Base-by-base conservation (phyloP, 2,113 vertebrate species). In the Podocnemis expansa region DNA sequence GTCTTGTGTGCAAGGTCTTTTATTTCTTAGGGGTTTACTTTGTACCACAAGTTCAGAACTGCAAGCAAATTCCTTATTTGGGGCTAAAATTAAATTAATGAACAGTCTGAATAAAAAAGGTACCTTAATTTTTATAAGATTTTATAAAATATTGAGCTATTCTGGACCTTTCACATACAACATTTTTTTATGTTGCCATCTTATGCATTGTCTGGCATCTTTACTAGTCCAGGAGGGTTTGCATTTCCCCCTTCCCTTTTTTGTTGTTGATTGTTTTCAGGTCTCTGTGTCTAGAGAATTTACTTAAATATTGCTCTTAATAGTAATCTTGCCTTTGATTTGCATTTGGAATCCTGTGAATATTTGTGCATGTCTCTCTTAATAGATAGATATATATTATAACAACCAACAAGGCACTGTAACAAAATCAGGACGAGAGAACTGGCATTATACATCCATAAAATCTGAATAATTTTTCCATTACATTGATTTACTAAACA, bases 141-240 rank as follows among this genome's bases (percentile, higher is more conserved):
- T 24, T 55, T 58, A 85, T 91, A 94, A 90, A 82, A 82, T 85
- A 16, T 84, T 24, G 38, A 73, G 38, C 70, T 85, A 5, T 52
- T 85, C n/a, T 84, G 67, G 22, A 80, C 9, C 10, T 87, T 75
- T 88, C 82, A 95, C 84, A 84, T 45, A 70, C 63, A 80, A 73
- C 34, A 55, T 4, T 38, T 41, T 19, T 76, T 27, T 6, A 52
- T 70, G 70, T 16, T 51, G 87, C 63, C 51, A 82, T 6, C 81
- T 84, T 78, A n/a, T 43, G 76, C 94, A 1, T 89, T 96, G 95
- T 92, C 55, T 84, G 22, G 76, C 56, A 89, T 63, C 17, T 90
- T 70, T 94, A n/a, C 79, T 84, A 75, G 76, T n/a, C 51, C 82
- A 43, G 17, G 73, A 85, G 38, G 87, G 24, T 43, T 82, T 55